A percentile compares a stretch with the other conserved stretches of the same genome.
Evolutionary conservation across 2,888 invertebrate species (phyloP).

Genomic region (Listrodromus nycthemerus): DNA sequence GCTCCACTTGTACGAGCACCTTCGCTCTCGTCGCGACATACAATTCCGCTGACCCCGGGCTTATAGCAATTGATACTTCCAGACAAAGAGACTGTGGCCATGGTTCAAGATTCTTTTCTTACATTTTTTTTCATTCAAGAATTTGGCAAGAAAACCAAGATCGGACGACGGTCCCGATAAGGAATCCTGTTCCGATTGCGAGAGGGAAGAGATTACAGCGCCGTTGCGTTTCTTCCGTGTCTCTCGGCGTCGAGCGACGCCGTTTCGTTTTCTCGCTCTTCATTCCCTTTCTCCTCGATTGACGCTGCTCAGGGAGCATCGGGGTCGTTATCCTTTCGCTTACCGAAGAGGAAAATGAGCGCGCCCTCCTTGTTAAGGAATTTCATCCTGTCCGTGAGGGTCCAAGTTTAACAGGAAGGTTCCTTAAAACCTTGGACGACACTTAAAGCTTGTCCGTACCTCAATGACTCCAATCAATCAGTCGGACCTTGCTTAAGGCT

Average conservation of each 20-base stretch:
- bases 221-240: constrained; percentile 59
- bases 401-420: constrained; percentile 54
- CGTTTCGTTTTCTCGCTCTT: constrained; percentile 12
- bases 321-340: constrained; percentile 65
- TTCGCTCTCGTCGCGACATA: neutral
- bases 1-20: constrained; percentile 8
- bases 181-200: constrained; percentile 41
- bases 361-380: constrained; percentile 61
- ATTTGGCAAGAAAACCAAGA: constrained; percentile 22
- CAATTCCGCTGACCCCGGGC: constrained; percentile 15
- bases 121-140: neutral
- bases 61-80: neutral
- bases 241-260: constrained; percentile 15
- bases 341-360: neutral
- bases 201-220: constrained; percentile 60
- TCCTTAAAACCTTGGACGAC: constrained; percentile 57
- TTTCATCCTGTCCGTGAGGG: constrained; percentile 61
- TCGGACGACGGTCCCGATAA: constrained; percentile 44
- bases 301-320: constrained; percentile 27
- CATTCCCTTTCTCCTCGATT: constrained; percentile 25
- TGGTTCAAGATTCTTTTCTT: neutral
- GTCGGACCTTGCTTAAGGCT: constrained; percentile 24
- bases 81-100: neutral
- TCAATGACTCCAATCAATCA: constrained; percentile 60
- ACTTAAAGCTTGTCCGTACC: constrained; percentile 55